These are phyloP conservation scores for Sitobion miscanthi DNA, from an alignment of 1,140 invertebrate species.

Conservation along the genomic window DNA sequence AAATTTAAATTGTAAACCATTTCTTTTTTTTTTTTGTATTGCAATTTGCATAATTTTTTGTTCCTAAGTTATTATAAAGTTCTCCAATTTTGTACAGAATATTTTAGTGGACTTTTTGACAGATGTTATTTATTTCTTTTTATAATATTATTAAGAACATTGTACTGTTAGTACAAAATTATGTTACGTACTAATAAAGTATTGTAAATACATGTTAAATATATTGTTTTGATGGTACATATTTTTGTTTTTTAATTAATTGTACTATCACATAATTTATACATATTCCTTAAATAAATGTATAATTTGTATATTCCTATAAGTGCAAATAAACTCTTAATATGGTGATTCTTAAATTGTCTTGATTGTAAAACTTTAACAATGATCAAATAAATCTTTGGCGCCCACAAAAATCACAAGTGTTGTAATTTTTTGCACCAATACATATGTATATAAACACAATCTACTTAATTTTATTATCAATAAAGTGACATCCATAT, in stretches of 20 bases:
- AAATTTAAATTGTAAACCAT: slow-evolving; percentile 51
- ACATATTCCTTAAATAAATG: background rate
- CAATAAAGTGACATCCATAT: too few relatives aligned
- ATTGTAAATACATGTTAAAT: slow-evolving; percentile 53
- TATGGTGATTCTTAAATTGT: background rate
- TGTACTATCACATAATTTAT: background rate
- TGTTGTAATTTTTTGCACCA: too few relatives aligned
- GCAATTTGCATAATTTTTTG: slow-evolving; percentile 50
- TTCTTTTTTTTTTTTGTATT: slow-evolving; percentile 48
- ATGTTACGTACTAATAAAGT: slow-evolving; percentile 44
- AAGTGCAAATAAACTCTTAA: background rate
- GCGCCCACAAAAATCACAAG: too few relatives aligned
- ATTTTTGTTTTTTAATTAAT: slow-evolving; percentile 2
- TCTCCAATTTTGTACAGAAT: slow-evolving; percentile 49
- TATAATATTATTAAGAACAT: slow-evolving; percentile 50
- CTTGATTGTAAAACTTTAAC: background rate
- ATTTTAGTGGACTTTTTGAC: slow-evolving; percentile 45
- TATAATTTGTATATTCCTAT: slow-evolving; percentile 2
- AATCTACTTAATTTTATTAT: too few relatives aligned
- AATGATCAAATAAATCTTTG: too few relatives aligned
- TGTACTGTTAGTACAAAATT: slow-evolving; percentile 46
- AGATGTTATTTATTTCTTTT: slow-evolving; percentile 54
- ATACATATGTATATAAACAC: too few relatives aligned
- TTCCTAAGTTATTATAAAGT: slow-evolving; percentile 52
- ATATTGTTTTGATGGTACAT: slow-evolving; percentile 42